phyloP scores from a whole-genome alignment of 2,797 vertebrate genomes.

The Nannoperca obscura region DNA sequence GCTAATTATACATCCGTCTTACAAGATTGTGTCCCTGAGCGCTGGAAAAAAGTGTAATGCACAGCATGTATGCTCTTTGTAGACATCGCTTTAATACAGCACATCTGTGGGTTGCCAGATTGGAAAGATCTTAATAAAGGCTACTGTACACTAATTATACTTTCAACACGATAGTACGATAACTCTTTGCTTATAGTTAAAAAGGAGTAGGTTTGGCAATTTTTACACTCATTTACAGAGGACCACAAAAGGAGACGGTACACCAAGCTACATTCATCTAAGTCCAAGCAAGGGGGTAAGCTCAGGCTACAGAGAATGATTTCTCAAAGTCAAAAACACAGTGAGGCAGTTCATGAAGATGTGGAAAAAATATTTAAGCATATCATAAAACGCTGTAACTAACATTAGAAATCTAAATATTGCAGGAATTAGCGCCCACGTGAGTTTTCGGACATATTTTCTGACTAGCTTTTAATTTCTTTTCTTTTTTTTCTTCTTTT shows the following conservation, averaged over 20 bases:
- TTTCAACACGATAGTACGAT: slow-evolving; percentile 56
- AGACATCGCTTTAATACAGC: slow-evolving; percentile 60
- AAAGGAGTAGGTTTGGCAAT: slow-evolving; percentile 67
- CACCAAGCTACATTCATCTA: slow-evolving; percentile 38
- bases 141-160: slow-evolving; percentile 75
- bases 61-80: slow-evolving; percentile 67
- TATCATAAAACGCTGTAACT: slow-evolving; percentile 31
- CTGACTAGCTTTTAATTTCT: background rate
- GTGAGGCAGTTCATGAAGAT: slow-evolving; percentile 28
- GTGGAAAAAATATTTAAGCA: slow-evolving; percentile 17
- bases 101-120: slow-evolving; percentile 56
- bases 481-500: background rate
- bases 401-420: slow-evolving; percentile 10
- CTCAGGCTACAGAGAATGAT: slow-evolving; percentile 8
- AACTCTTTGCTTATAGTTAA: slow-evolving; percentile 60
- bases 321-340: slow-evolving; percentile 12
- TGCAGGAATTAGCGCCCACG: background rate
- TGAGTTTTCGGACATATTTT: slow-evolving; percentile 11
- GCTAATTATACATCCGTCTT: slow-evolving; percentile 82
- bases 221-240: slow-evolving; percentile 54
- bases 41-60: slow-evolving; percentile 66
- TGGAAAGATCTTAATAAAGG: slow-evolving; percentile 63
- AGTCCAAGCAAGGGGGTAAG: slow-evolving; percentile 13
- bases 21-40: slow-evolving; percentile 82
- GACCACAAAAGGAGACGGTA: slow-evolving; percentile 45